Conservation (phyloP, 2,888 invertebrate genomes). For the Meta bourneti region DNA sequence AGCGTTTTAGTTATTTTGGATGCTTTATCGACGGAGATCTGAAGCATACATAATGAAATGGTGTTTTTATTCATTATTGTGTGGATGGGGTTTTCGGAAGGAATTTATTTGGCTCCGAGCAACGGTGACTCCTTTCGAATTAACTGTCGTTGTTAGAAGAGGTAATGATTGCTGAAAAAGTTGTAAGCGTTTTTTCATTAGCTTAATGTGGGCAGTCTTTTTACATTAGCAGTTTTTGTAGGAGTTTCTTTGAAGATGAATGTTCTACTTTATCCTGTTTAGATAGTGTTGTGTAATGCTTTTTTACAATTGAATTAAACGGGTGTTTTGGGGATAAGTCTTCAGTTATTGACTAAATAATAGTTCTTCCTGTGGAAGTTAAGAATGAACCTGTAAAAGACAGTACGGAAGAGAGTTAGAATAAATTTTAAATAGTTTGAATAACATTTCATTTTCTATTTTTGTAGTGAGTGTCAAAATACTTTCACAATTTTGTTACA, state of each 20-base stretch:
- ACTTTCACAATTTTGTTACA: too few relatives aligned
- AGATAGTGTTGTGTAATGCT: too few relatives aligned
- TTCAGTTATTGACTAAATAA: too few relatives aligned
- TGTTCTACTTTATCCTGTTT: not conserved
- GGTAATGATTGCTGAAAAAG: not conserved
- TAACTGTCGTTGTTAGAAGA: not conserved
- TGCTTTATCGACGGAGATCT: slow-evolving; percentile 52
- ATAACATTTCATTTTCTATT: too few relatives aligned
- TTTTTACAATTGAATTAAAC: too few relatives aligned
- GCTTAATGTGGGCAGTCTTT: not conserved
- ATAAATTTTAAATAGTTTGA: too few relatives aligned
- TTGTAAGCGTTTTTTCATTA: not conserved
- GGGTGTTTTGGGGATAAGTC: too few relatives aligned
- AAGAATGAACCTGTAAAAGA: not conserved
- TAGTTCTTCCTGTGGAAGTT: not conserved
- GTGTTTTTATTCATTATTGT: not conserved
- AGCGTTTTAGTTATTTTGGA: slow-evolving; percentile 35
- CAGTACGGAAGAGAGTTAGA: not conserved
- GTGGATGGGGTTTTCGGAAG: not conserved
- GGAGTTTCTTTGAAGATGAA: not conserved
- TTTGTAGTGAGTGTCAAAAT: too few relatives aligned
- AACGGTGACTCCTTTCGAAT: not conserved
- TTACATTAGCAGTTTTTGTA: not conserved
- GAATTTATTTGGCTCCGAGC: not conserved
- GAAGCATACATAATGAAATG: slow-evolving; percentile 41